Conservation (phyloP, 92 coral and sea anemone species). For the Micromussa lordhowensis region DNA sequence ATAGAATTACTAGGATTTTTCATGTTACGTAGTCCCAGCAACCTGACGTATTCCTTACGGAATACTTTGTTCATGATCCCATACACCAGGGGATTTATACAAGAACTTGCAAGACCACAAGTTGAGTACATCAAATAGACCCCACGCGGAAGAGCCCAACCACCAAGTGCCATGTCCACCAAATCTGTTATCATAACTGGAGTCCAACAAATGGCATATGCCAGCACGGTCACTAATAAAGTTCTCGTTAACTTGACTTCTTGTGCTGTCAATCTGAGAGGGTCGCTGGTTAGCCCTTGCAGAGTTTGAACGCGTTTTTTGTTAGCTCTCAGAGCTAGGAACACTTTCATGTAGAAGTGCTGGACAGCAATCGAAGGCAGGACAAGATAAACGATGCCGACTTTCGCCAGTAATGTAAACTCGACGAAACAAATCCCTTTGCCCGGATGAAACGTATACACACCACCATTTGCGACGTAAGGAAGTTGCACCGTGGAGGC, state of each 20-base stretch:
- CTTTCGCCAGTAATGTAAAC: neutral
- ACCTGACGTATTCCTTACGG: conserved; percentile 11
- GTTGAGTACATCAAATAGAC: conserved; percentile 1
- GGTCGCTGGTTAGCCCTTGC: neutral
- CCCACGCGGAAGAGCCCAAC: conserved; percentile 18
- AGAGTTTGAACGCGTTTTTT: neutral
- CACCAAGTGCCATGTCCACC: conserved; percentile 16
- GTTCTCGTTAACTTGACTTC: conserved; percentile 19
- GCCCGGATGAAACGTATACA: conserved; percentile 45
- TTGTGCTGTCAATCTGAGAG: neutral
- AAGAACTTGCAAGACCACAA: conserved; percentile 10
- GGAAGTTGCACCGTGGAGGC: conserved; percentile 43
- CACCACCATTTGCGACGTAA: conserved; percentile 26
- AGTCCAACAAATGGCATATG: conserved; percentile 15
- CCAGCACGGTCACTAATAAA: conserved; percentile 18
- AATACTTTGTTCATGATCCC: conserved; percentile 20
- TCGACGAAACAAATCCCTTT: conserved; percentile 29
- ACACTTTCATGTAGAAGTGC: conserved; percentile 19
- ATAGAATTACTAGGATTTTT: neutral
- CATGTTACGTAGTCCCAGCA: neutral
- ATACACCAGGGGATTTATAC: conserved; percentile 21
- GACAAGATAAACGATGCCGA: neutral
- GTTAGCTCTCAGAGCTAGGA: neutral
- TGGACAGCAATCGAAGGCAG: neutral
- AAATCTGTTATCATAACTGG: conserved; percentile 20